These are phyloP conservation scores for Valencia hispanica DNA, from an alignment of 2,797 vertebrate species.

Conservation along the genomic window DNA sequence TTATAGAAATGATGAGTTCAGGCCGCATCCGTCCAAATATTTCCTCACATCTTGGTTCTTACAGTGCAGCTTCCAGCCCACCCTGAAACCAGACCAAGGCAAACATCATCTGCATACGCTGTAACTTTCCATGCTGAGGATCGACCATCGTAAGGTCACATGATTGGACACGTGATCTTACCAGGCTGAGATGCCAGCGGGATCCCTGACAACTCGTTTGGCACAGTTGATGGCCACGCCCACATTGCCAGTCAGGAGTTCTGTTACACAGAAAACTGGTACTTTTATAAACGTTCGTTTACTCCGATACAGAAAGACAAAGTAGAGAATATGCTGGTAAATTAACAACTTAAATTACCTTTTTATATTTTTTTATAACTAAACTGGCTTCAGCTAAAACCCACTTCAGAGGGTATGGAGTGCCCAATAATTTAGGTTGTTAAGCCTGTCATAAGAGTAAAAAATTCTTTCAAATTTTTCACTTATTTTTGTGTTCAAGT, in stretches of 20 bases:
- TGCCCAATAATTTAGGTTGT: no score
- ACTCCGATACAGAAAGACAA: no score
- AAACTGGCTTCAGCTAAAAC: background rate
- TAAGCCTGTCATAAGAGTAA: no score
- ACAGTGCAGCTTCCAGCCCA: conserved; percentile 56
- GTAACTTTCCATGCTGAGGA: background rate
- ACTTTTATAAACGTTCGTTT: background rate
- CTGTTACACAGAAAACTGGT: conserved; percentile 26
- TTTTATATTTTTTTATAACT: background rate
- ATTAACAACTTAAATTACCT: background rate
- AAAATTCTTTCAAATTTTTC: no score
- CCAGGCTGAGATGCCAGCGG: conserved; percentile 65
- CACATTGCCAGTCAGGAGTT: conserved; percentile 52
- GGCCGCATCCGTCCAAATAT: conserved; percentile 53
- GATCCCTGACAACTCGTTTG: conserved; percentile 65
- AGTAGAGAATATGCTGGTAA: no score
- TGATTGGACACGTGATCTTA: conserved; percentile 28
- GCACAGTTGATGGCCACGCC: conserved; percentile 58
- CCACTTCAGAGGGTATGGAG: no score
- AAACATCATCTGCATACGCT: background rate
- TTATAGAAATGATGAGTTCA: conserved; percentile 11
- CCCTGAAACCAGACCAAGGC: conserved; percentile 58
- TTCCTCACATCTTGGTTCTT: conserved; percentile 35
- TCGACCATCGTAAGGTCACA: background rate
- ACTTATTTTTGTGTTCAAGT: no score